Conservation (phyloP, 2,797 vertebrate species). For the Mus caroli region DNA sequence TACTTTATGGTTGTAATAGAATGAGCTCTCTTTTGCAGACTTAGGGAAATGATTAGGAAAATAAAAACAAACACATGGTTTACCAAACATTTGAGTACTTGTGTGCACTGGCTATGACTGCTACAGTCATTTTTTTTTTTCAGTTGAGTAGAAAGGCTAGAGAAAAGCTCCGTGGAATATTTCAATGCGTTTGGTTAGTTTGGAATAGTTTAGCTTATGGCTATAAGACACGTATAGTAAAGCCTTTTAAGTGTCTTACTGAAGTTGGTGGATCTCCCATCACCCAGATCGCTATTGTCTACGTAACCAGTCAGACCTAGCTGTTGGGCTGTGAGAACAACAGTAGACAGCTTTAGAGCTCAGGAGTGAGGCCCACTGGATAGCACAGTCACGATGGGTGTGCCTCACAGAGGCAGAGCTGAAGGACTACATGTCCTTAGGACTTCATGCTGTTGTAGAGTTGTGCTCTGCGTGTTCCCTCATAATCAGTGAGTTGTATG, state of each 20-base stretch:
- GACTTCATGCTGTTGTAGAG: neutral
- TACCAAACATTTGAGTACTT: constrained; percentile 38
- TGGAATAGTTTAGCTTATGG: constrained; percentile 29
- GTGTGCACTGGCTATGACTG: neutral
- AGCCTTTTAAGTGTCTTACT: constrained; percentile 2
- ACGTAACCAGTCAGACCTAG: neutral
- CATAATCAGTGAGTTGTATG: neutral
- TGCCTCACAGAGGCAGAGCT: neutral
- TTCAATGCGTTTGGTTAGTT: constrained; percentile 69
- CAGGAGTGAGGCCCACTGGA: neutral
- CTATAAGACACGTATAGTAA: neutral
- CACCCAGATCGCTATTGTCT: neutral
- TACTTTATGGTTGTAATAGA: constrained; percentile 15
- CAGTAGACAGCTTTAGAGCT: neutral
- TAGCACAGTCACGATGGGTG: neutral
- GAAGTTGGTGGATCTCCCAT: constrained; percentile 7
- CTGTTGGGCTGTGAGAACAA: neutral
- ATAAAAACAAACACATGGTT: constrained; percentile 35
- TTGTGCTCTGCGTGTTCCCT: neutral
- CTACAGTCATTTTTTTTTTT: constrained; percentile 56
- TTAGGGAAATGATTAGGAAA: constrained; percentile 28
- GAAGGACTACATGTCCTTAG: neutral
- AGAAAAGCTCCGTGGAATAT: neutral
- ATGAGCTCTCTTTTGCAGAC: constrained; percentile 49
- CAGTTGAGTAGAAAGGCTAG: constrained; percentile 42